Evolutionary conservation across 2,113 vertebrate species (phyloP).

Genomic region (Phylloscopus trochilus): DNA sequence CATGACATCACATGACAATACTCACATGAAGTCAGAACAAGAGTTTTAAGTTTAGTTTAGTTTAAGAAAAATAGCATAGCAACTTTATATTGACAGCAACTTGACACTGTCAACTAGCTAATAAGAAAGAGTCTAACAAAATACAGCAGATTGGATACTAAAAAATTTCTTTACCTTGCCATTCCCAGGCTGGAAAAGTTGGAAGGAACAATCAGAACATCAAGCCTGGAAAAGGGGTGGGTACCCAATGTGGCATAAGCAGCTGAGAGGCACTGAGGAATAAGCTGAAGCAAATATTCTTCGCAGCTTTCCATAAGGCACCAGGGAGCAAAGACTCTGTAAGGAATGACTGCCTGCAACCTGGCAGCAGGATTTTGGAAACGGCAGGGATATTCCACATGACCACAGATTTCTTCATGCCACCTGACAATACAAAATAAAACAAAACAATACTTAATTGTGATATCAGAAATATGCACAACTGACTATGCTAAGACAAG

Average conservation of each 20-base stretch:
- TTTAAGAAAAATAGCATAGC: not conserved
- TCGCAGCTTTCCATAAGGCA: slow-evolving; percentile 74
- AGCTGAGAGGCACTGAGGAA: slow-evolving; percentile 85
- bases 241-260: slow-evolving; percentile 84
- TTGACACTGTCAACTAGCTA: not conserved
- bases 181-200: slow-evolving; percentile 95
- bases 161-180: slow-evolving; percentile 86
- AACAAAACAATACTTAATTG: not conserved
- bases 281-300: slow-evolving; percentile 74
- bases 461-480: not conserved
- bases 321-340: slow-evolving; percentile 86
- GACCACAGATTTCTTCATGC: slow-evolving; percentile 75
- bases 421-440: slow-evolving; percentile 25
- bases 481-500: not conserved
- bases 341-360: slow-evolving; percentile 81
- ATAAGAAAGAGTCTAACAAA: not conserved
- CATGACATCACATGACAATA: not conserved
- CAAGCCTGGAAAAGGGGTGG: slow-evolving; percentile 91
- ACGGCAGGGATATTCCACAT: slow-evolving; percentile 89
- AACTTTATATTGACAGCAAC: not conserved
- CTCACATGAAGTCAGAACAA: not conserved
- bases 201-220: slow-evolving; percentile 89
- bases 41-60: not conserved
- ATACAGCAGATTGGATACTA: not conserved
- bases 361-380: slow-evolving; percentile 74